Conservation (phyloP, 2,797 vertebrate species). For the Pteropus rufus region DNA sequence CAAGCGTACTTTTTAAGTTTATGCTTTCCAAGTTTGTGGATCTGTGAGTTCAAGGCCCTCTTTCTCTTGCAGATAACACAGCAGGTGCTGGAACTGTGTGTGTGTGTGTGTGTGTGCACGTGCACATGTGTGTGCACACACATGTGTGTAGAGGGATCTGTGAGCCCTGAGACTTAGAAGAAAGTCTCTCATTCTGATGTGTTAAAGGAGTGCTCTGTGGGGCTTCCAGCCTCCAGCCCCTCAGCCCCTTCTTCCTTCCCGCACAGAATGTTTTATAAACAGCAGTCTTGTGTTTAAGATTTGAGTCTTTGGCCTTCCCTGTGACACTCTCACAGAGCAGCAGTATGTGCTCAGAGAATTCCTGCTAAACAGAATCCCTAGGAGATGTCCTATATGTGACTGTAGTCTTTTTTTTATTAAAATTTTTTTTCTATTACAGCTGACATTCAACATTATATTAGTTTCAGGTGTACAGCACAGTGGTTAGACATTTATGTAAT, state of each 20-base stretch:
- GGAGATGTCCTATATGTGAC: too few relatives aligned
- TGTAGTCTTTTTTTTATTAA: not conserved
- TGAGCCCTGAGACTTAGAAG: not conserved
- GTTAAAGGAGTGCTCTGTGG: not conserved
- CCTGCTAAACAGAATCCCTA: not conserved
- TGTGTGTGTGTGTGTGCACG: not conserved
- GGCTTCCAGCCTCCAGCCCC: not conserved
- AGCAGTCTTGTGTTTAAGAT: not conserved
- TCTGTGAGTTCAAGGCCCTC: not conserved
- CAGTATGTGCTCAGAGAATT: not conserved
- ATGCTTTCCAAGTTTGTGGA: not conserved
- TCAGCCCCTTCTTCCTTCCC: not conserved
- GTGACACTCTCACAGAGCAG: not conserved
- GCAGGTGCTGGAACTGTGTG: not conserved
- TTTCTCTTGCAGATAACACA: not conserved
- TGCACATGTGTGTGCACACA: fast-evolving
- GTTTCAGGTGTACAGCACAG: too few relatives aligned
- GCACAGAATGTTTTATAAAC: fast-evolving
- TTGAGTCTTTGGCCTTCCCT: fast-evolving
- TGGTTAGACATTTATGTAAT: too few relatives aligned
- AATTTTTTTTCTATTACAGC: too few relatives aligned
- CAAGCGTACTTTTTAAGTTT: not conserved
- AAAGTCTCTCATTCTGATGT: not conserved
- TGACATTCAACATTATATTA: too few relatives aligned
- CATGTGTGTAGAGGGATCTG: not conserved